phyloP scores from a whole-genome alignment of 2,888 invertebrate genomes.

The Plagodis dolabraria region DNA sequence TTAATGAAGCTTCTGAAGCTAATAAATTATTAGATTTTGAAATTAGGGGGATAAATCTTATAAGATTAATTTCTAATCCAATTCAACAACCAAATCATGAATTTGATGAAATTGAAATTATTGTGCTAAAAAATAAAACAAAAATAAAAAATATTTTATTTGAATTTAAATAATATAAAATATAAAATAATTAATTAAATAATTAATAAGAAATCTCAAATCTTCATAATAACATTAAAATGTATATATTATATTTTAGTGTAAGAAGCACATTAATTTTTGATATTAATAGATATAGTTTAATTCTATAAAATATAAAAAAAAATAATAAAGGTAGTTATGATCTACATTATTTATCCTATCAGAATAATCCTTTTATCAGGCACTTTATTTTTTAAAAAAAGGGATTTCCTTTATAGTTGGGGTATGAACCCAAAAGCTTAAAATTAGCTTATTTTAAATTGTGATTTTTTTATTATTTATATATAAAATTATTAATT shows the following conservation, averaged over 20 bases:
- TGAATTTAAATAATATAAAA: slow-evolving; percentile 51
- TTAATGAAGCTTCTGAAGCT: slow-evolving; percentile 83
- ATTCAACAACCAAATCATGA: slow-evolving; percentile 82
- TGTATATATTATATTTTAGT: slow-evolving; percentile 81
- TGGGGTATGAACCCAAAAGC: slow-evolving; percentile 87
- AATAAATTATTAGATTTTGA: slow-evolving; percentile 75
- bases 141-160: slow-evolving; percentile 60
- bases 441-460: slow-evolving; percentile 82
- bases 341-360: slow-evolving; percentile 68
- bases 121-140: slow-evolving; percentile 79
- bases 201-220: slow-evolving; percentile 75
- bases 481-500: slow-evolving; percentile 46
- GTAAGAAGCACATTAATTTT: slow-evolving; percentile 86
- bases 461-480: slow-evolving; percentile 43
- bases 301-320: slow-evolving; percentile 86
- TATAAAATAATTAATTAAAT: slow-evolving; percentile 79
- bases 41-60: slow-evolving; percentile 86
- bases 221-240: slow-evolving; percentile 50
- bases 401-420: slow-evolving; percentile 75
- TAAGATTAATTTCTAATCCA: slow-evolving; percentile 86
- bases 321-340: slow-evolving; percentile 76
- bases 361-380: slow-evolving; percentile 78
- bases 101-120: slow-evolving; percentile 68
- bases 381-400: slow-evolving; percentile 80
- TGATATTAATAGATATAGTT: slow-evolving; percentile 86